These are phyloP conservation scores for Eucera pruinosa DNA, from an alignment of 2,888 invertebrate species.

Conservation along the genomic window DNA sequence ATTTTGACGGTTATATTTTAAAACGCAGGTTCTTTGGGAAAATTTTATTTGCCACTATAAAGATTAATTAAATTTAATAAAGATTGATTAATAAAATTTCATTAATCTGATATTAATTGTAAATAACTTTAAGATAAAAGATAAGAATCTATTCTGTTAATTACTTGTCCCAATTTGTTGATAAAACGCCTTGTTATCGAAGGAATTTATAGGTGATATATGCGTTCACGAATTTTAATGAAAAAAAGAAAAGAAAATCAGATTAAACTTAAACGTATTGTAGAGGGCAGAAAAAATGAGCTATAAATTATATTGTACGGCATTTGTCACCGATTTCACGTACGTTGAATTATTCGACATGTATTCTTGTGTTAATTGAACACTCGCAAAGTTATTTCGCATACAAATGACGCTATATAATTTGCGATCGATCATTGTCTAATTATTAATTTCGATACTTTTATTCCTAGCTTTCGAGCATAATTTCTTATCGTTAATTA, in stretches of 20 bases:
- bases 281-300: slow-evolving; percentile 1
- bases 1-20: slow-evolving; percentile 46
- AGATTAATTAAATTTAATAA: too few species aligned
- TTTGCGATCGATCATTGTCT: slow-evolving; percentile 22
- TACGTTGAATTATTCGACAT: slow-evolving; percentile 19
- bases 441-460: slow-evolving; percentile 21
- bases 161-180: slow-evolving; percentile 56
- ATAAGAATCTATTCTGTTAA: slow-evolving; percentile 56
- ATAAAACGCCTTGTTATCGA: slow-evolving; percentile 45
- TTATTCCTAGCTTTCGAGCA: background rate
- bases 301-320: slow-evolving; percentile 15
- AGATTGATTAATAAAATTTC: too few species aligned
- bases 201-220: slow-evolving; percentile 33
- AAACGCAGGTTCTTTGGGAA: slow-evolving; percentile 41
- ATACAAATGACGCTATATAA: slow-evolving; percentile 45
- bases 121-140: slow-evolving; percentile 61
- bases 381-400: slow-evolving; percentile 18
- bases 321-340: slow-evolving; percentile 18
- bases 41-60: slow-evolving; percentile 52
- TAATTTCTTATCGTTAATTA: too few species aligned
- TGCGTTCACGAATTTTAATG: slow-evolving; percentile 21
- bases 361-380: slow-evolving; percentile 11
- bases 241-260: too few species aligned
- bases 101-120: slow-evolving; percentile 65
- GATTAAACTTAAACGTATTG: slow-evolving; percentile 27